Percentiles rank a stretch among this genome's conserved stretches.
phyloP scores from a whole-genome alignment of 2,113 vertebrate species.

The Phocoena phocoena region DNA sequence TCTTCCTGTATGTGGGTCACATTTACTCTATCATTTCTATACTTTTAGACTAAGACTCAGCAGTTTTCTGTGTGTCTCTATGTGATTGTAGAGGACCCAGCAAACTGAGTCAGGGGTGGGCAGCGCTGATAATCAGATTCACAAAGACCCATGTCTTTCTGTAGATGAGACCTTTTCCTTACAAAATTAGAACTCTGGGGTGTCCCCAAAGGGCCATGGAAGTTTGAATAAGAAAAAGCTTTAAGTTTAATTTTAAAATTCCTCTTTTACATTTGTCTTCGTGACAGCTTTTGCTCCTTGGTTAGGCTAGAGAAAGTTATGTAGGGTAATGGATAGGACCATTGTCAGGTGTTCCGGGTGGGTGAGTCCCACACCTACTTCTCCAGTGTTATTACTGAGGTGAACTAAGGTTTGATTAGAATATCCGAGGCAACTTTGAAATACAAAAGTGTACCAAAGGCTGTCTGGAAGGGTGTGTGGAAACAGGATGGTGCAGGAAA shows the following conservation, averaged over 20 bases:
- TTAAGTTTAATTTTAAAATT: neutral
- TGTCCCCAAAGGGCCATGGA: neutral
- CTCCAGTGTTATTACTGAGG: neutral
- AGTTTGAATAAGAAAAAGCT: neutral
- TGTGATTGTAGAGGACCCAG: neutral
- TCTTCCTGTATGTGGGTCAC: neutral
- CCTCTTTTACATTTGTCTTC: neutral
- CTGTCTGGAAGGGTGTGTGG: neutral
- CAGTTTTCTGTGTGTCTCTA: neutral
- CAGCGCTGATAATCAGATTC: neutral
- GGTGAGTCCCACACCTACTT: neutral
- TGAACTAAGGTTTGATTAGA: neutral
- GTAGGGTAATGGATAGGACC: neutral
- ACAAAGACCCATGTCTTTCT: neutral
- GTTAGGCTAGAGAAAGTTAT: neutral
- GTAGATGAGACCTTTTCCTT: neutral
- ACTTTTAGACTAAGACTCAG: neutral
- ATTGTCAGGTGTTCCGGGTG: neutral
- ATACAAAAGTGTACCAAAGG: neutral
- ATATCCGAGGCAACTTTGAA: neutral
- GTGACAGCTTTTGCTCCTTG: neutral
- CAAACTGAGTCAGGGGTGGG: neutral
- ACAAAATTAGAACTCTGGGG: neutral
- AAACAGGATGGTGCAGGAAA: neutral
- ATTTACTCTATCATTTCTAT: neutral